Base-by-base conservation (phyloP, 2,113 vertebrate genomes). In the Ceyx cyanopectus region DNA sequence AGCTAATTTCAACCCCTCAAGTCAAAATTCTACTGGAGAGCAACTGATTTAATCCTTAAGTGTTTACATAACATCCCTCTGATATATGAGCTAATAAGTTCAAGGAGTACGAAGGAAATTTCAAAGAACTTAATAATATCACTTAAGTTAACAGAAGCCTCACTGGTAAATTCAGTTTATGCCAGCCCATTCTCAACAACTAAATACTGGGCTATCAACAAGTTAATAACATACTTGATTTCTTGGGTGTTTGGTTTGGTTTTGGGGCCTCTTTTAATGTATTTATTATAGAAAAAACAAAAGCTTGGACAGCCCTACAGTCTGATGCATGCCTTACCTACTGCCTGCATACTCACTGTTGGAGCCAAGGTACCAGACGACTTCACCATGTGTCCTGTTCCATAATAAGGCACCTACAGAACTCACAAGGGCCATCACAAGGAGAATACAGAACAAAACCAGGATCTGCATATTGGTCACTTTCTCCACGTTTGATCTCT, bases 391-490 rank as follows among this genome's bases (percentile, higher is more conserved):
- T 82, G 98, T 98, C 75, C 97, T 97, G 92, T 99, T 99, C 99
- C 99, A 99, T 85, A 99, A 98, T 94, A 99, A 98, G 32, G 99
- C 99, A 12, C 99, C 99, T 61, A 99, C 98, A 7, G 99, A 99
- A 98, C 99, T 99, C 96, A 99, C 97, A 91, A 99, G 97, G 30
- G 99, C 98, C 99, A 99, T 99, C 89, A 99, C 99, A 95, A 99
- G 94, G 8, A 99, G 98, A 95, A 99, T 99, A 69, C 99, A 97
- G 74, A 99, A 99, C 92, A 99, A 97, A 75, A 99, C 99, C 95
- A 99, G 96, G 92, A 99, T 99, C 98, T 99, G 99, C 96, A 99
- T 94, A 69, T 99, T 99, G 86, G 99, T 99, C 93, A 99, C 99
- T 69, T 99, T 98, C 96, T 99, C 99, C 79, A 99, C 99, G 5